Percentiles rank a stretch among this genome's conserved stretches.
Evolutionary conservation across 2,888 invertebrate genomes (phyloP).

Genomic region (Chymomyza amoena): DNA sequence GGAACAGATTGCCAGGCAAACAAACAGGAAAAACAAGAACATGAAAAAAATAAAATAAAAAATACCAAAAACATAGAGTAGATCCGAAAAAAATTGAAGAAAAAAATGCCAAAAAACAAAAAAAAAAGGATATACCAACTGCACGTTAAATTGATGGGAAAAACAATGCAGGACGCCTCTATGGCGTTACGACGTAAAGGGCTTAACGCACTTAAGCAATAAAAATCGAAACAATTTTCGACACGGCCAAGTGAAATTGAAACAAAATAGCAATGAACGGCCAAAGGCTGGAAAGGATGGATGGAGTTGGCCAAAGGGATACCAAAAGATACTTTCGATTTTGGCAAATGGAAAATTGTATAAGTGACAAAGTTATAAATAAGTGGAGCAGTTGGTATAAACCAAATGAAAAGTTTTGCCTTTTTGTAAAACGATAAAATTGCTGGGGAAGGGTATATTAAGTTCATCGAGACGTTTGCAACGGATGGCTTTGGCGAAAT

Average conservation of each 20-base stretch:
- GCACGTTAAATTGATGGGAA: conserved; percentile 63
- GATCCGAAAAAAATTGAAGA: conserved; percentile 1
- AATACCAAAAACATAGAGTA: not conserved
- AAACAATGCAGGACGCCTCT: conserved; percentile 49
- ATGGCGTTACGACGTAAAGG: conserved; percentile 53
- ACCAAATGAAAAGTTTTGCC: not conserved
- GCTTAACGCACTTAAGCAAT: conserved; percentile 73
- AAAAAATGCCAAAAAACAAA: conserved; percentile 4
- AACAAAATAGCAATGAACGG: conserved; percentile 56
- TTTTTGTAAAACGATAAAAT: not conserved
- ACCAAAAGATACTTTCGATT: conserved; percentile 54
- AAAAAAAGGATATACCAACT: conserved; percentile 38
- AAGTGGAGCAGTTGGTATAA: conserved; percentile 44
- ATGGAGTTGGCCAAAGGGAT: conserved; percentile 2
- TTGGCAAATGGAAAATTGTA: conserved; percentile 44
- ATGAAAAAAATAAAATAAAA: not conserved
- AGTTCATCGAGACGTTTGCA: too few species aligned
- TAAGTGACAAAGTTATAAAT: conserved; percentile 70
- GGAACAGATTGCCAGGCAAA: conserved; percentile 65
- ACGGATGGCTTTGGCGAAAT: too few species aligned
- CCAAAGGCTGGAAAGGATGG: not conserved
- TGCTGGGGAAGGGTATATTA: not conserved
- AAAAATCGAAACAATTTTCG: conserved; percentile 72
- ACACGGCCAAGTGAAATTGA: conserved; percentile 65
- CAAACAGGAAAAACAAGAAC: conserved; percentile 39